Conservation (phyloP, 2,888 invertebrate genomes). For the Yponomeuta plumbellus region DNA sequence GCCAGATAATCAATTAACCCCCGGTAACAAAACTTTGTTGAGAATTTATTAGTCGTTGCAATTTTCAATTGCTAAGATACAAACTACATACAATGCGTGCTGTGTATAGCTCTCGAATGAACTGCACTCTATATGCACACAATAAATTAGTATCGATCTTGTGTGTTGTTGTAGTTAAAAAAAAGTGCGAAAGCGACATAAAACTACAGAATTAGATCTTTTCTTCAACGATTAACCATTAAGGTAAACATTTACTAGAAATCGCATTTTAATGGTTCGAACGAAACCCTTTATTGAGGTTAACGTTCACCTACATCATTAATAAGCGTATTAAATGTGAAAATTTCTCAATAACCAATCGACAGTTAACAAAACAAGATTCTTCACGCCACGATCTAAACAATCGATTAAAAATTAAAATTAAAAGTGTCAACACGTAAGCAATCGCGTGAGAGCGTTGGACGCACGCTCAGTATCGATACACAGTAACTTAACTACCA, state of each 20-base stretch:
- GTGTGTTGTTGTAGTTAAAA: no score
- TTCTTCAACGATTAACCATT: neutral
- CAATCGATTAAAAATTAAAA: conserved; percentile 4
- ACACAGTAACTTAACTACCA: neutral
- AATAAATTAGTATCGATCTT: no score
- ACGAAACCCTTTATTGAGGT: conserved; percentile 2
- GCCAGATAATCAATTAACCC: no score
- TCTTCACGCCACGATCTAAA: conserved; percentile 4
- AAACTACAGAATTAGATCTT: no score
- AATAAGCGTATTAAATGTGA: neutral
- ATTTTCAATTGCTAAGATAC: no score
- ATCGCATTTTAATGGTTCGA: neutral
- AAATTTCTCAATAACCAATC: conserved; percentile 1
- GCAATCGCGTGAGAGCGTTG: neutral
- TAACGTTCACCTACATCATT: neutral
- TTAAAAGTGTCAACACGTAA: neutral
- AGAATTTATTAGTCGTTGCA: no score
- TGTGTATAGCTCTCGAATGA: no score
- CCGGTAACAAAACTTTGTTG: no score
- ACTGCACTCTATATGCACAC: no score
- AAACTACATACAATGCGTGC: no score
- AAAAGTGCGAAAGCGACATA: no score
- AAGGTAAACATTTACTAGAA: neutral
- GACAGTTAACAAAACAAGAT: neutral
- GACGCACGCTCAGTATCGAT: neutral